Evolutionary conservation across 2,797 vertebrate species (phyloP).

Genomic region (Microchirus variegatus): DNA sequence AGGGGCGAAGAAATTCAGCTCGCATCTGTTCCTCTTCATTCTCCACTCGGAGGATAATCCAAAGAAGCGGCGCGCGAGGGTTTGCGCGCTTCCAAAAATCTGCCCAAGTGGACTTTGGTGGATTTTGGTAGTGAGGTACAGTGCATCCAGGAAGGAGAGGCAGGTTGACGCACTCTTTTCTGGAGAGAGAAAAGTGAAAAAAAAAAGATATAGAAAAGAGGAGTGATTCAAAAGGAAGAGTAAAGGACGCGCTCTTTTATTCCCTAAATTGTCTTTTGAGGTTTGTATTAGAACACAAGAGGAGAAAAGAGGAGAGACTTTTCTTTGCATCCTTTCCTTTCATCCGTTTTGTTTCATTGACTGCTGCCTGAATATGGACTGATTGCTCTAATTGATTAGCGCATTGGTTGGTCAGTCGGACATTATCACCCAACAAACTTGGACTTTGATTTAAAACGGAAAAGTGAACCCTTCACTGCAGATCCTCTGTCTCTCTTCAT

Average conservation of each 20-base stretch:
- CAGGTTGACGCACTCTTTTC: slow-evolving; percentile 8
- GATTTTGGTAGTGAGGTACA: slow-evolving; percentile 12
- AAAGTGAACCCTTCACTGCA: slow-evolving; percentile 24
- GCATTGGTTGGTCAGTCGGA: slow-evolving; percentile 9
- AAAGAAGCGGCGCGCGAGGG: slow-evolving; percentile 23
- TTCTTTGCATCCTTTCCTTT: background rate
- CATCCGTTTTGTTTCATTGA: background rate
- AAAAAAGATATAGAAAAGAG: background rate
- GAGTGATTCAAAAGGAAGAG: background rate
- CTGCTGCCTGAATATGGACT: slow-evolving; percentile 9
- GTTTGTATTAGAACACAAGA: slow-evolving; percentile 6
- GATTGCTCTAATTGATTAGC: slow-evolving; percentile 15
- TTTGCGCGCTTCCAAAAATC: slow-evolving; percentile 36
- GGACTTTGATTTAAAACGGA: slow-evolving; percentile 18
- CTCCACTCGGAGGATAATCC: slow-evolving; percentile 21
- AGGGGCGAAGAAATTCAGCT: background rate
- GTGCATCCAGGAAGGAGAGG: background rate
- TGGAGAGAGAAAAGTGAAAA: slow-evolving; percentile 22
- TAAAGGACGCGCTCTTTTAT: slow-evolving; percentile 9
- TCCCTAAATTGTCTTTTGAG: background rate
- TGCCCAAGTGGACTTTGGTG: slow-evolving; percentile 30
- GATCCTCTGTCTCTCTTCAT: background rate
- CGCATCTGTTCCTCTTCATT: background rate
- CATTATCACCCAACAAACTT: slow-evolving; percentile 29
- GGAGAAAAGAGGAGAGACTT: background rate